A percentile compares a stretch with the other conserved stretches of the same genome.
Conservation (phyloP, 2,113 vertebrate genomes). For the Cyphotilapia sp. region DNA sequence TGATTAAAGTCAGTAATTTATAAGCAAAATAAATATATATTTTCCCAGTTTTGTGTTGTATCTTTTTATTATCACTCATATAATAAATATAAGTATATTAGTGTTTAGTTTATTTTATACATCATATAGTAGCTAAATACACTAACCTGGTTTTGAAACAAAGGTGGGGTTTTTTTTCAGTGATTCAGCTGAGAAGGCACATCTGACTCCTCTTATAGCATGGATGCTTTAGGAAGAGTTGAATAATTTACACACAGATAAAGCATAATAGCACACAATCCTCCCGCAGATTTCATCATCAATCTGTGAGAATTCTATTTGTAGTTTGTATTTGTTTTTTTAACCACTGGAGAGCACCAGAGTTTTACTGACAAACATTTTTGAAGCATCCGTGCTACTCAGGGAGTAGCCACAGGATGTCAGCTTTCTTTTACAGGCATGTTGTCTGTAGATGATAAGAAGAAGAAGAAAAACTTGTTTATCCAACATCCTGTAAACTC, state of each 20-base stretch:
- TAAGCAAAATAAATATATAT: neutral
- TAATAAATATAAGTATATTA: neutral
- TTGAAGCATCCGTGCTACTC: neutral
- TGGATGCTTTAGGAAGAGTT: neutral
- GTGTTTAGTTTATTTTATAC: neutral
- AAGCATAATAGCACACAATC: neutral
- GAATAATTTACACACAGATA: neutral
- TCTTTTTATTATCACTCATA: neutral
- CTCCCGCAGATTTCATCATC: fast-evolving
- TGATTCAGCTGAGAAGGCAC: neutral
- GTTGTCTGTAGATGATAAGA: neutral
- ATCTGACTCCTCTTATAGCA: neutral
- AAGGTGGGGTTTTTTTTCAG: neutral
- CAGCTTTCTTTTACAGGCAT: neutral
- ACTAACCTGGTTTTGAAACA: neutral
- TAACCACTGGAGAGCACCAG: neutral
- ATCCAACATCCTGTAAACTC: too few species aligned
- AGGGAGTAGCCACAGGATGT: neutral
- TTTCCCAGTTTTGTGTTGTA: neutral
- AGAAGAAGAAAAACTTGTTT: neutral
- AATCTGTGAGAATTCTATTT: too few species aligned
- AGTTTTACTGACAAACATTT: neutral
- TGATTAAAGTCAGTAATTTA: too few species aligned
- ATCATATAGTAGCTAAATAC: neutral
- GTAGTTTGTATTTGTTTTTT: neutral